Percentiles rank a stretch among this genome's conserved stretches.
Conservation (phyloP, 2,113 vertebrate species). For the Atractosteus spatula region DNA sequence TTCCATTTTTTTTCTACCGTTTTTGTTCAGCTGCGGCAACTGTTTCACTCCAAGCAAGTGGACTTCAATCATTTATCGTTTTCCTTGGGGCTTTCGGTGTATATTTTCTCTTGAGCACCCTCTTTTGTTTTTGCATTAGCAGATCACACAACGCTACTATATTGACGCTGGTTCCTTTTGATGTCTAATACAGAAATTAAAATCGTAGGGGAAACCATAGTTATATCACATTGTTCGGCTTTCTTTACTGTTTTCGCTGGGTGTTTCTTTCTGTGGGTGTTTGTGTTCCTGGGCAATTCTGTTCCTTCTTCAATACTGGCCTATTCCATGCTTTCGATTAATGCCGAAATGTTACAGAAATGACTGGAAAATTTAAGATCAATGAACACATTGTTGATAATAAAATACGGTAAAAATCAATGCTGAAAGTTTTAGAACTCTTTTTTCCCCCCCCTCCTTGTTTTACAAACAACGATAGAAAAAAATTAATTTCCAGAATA, state of each 20-base stretch:
- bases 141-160: slow-evolving; percentile 43
- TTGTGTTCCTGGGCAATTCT: slow-evolving; percentile 46
- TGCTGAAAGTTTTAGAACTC: neutral
- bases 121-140: slow-evolving; percentile 46
- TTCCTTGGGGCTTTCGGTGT: slow-evolving; percentile 6
- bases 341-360: slow-evolving; percentile 61
- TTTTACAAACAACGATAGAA: too few species aligned
- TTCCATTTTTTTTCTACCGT: too few species aligned
- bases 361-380: slow-evolving; percentile 63
- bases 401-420: slow-evolving; percentile 65
- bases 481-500: too few species aligned
- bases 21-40: too few species aligned
- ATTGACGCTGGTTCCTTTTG: slow-evolving; percentile 34
- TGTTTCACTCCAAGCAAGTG: too few species aligned
- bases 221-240: slow-evolving; percentile 16
- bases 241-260: slow-evolving; percentile 44
- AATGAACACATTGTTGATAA: slow-evolving; percentile 69
- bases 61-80: too few species aligned
- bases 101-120: slow-evolving; percentile 33
- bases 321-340: slow-evolving; percentile 48
- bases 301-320: slow-evolving; percentile 27
- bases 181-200: slow-evolving; percentile 28
- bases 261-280: slow-evolving; percentile 59
- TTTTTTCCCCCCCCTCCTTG: neutral
- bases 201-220: neutral